Evolutionary conservation across 2,797 vertebrate genomes (phyloP).

Genomic region (Anguilla pacifica): DNA sequence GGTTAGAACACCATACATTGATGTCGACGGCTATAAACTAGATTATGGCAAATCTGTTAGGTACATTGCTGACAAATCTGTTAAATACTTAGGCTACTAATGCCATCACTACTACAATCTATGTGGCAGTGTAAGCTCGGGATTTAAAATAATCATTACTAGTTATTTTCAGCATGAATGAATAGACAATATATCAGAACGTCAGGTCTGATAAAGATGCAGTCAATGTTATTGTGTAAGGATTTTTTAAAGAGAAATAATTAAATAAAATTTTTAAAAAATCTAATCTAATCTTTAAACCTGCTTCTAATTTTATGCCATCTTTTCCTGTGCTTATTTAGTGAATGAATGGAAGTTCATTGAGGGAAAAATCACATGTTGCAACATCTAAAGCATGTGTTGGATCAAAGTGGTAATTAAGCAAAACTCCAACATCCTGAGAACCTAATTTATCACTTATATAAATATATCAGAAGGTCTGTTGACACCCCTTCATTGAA

Average conservation of each 20-base stretch:
- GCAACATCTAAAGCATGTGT: constrained; percentile 27
- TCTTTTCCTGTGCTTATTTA: constrained; percentile 26
- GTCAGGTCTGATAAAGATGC: neutral
- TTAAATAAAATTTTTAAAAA: neutral
- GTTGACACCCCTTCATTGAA: constrained; percentile 43
- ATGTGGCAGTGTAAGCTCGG: too few species aligned
- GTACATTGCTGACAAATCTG: too few species aligned
- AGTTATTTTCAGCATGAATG: neutral
- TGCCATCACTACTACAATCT: too few species aligned
- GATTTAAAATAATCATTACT: neutral
- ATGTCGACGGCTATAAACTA: too few species aligned
- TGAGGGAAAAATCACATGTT: constrained; percentile 30
- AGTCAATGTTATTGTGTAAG: neutral
- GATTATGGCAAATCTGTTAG: too few species aligned
- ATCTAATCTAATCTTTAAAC: neutral
- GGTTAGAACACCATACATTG: too few species aligned
- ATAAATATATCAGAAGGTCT: constrained; percentile 42
- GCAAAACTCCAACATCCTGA: constrained; percentile 44
- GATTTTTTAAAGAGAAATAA: neutral
- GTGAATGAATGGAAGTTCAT: constrained; percentile 38
- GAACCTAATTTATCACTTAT: constrained; percentile 36
- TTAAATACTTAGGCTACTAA: too few species aligned
- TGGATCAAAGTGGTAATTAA: constrained; percentile 34
- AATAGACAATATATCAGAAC: neutral
- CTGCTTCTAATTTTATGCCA: constrained; percentile 15